These are phyloP conservation scores for Ditula angustiorana DNA, from an alignment of 2,888 invertebrate species.

Conservation along the genomic window DNA sequence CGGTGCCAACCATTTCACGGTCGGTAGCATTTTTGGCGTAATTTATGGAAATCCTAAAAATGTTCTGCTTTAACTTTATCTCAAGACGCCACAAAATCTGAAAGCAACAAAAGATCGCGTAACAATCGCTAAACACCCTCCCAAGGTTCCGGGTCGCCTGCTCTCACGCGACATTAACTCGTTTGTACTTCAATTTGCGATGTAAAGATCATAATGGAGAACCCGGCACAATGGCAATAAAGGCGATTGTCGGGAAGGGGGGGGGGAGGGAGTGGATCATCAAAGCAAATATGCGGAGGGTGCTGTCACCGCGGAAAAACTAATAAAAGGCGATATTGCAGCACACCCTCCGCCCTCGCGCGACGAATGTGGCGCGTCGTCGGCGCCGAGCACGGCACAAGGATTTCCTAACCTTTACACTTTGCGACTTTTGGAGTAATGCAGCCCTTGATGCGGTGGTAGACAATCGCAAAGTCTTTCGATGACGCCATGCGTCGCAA, in stretches of 20 bases:
- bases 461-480: no score
- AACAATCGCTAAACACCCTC: constrained; percentile 4
- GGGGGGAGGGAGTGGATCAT: constrained; percentile 46
- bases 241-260: constrained; percentile 35
- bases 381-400: background rate
- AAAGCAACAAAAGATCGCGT: constrained; percentile 22
- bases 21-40: no score
- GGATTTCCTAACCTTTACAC: no score
- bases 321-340: constrained; percentile 79
- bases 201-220: constrained; percentile 55
- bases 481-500: no score
- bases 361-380: background rate
- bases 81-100: background rate
- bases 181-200: constrained; percentile 59
- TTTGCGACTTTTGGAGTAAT: background rate
- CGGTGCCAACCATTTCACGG: no score
- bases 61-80: no score
- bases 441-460: no score
- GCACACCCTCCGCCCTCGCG: background rate
- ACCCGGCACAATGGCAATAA: constrained; percentile 43
- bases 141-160: constrained; percentile 46
- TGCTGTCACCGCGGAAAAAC: constrained; percentile 78
- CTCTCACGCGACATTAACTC: constrained; percentile 49
- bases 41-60: no score
- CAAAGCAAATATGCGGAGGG: constrained; percentile 68